Evolutionary conservation across 2,113 vertebrate species (phyloP), one percentile per base, ranked within the genome.

Genomic region (Siniperca knerii): DNA sequence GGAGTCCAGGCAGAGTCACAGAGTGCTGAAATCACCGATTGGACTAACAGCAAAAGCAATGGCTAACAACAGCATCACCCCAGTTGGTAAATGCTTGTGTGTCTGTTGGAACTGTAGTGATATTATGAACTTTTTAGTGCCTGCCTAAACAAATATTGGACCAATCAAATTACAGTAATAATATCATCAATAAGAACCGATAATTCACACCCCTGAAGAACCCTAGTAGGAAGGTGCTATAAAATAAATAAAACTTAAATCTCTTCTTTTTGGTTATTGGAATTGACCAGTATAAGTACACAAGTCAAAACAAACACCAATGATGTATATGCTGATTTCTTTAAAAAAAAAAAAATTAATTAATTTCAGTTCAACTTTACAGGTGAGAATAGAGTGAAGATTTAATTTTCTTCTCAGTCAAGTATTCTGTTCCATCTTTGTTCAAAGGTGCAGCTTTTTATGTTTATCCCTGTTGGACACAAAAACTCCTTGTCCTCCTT

Each of bases 381-480:
- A 37, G 5, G 33, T 25, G 29, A 37, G 6, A 78, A 74, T 37
- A 37, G 12, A 8, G 13, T 46, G 54, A 46, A 35, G 9, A 42
- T 21, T 3, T 1, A 21, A 23, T 62, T 71, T 4, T 70, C 37
- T 64, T 25, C 3, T n/a, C 21, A 57, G 40, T 15, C 16, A 21
- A 16, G 7, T 37, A 37, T n/a, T 57, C 6, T 55, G 20, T 40
- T 60, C 4, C 3, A 21, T 29, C 2, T 48, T 29, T 72, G 25
- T 42, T 55, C 55, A 23, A 62, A 65, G 11, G 16, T 1, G 1
- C 29, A 69, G 46, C 8, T 68, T 76, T 16, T 35, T 37, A 25
- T 62, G n/a, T 79, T n/a, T 70, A 72, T 73, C 37, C 40, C 66
- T 61, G 64, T 7, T 40, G 68, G 58, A 81, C 44, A 40, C 15